A percentile compares a stretch with the other conserved stretches of the same genome.
Evolutionary conservation across 2,113 vertebrate genomes (phyloP).

Genomic region (Progne subis): DNA sequence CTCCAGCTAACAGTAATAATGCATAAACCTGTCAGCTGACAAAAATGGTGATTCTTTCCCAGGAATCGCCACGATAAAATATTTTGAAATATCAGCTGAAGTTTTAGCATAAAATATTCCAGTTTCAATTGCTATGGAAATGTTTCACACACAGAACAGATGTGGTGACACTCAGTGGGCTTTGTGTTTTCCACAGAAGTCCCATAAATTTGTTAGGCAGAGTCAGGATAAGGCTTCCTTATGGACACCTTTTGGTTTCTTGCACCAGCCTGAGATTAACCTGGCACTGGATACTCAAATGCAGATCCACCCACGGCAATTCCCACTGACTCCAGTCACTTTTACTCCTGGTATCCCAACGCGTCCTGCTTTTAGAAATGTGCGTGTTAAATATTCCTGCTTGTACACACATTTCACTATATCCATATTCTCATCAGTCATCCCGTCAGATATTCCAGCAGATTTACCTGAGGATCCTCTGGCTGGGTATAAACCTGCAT

Average conservation of each 20-base stretch:
- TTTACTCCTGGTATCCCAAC: background rate
- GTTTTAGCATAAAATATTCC: background rate
- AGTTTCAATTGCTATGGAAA: accelerated
- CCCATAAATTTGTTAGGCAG: accelerated
- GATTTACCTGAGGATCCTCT: constrained; percentile 85
- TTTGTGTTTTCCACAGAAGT: background rate
- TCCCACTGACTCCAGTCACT: background rate
- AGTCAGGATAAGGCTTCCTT: background rate
- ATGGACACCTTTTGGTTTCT: background rate
- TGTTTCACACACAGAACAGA: background rate
- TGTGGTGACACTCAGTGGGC: background rate
- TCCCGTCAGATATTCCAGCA: background rate
- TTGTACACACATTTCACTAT: background rate
- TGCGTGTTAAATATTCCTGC: background rate
- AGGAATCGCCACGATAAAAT: background rate
- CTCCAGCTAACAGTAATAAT: background rate
- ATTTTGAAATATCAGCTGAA: background rate
- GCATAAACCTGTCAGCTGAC: accelerated
- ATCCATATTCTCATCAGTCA: background rate
- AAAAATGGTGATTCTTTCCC: background rate
- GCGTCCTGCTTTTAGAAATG: accelerated
- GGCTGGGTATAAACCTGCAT: constrained; percentile 86
- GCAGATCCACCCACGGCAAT: background rate
- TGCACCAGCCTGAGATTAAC: background rate
- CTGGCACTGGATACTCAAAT: background rate